Conservation (phyloP, 1,140 invertebrate genomes). For the Caerostris darwini region DNA sequence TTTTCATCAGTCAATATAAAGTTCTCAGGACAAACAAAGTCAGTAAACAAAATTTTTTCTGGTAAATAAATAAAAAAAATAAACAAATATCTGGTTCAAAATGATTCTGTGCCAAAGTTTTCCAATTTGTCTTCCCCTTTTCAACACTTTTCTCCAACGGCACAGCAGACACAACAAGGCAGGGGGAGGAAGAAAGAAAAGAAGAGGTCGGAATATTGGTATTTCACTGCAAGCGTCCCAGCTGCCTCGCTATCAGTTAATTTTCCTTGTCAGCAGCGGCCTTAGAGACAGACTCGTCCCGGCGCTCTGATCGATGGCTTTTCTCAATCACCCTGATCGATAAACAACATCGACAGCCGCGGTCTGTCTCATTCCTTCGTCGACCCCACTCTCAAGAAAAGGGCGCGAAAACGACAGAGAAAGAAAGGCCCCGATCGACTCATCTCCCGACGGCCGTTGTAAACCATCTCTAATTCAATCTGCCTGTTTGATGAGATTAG, state of each 20-base stretch:
- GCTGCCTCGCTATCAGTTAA: slow-evolving; percentile 64
- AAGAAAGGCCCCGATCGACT: slow-evolving; percentile 16
- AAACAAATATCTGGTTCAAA: neutral
- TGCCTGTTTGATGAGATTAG: neutral
- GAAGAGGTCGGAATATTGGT: neutral
- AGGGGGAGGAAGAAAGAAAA: neutral
- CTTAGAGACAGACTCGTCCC: neutral
- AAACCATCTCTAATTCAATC: slow-evolving; percentile 52
- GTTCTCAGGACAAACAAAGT: too few relatives aligned
- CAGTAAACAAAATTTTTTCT: too few relatives aligned
- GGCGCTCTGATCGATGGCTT: neutral
- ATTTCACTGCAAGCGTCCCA: slow-evolving; percentile 49
- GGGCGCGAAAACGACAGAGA: slow-evolving; percentile 3
- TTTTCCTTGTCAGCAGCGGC: slow-evolving; percentile 57
- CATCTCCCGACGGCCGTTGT: neutral
- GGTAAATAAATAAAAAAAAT: too few relatives aligned
- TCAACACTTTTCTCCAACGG: slow-evolving; percentile 13
- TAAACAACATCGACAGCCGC: slow-evolving; percentile 56
- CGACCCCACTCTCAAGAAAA: neutral
- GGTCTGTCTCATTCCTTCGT: slow-evolving; percentile 1
- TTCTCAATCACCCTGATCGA: slow-evolving; percentile 68
- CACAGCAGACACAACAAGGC: neutral
- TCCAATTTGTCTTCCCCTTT: slow-evolving; percentile 34
- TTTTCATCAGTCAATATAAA: too few relatives aligned
- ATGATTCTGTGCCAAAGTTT: neutral